A percentile compares a stretch with the other conserved stretches of the same genome.
These are phyloP conservation scores for Synanthedon tipuliformis DNA, from an alignment of 2,888 invertebrate species.

Conservation along the genomic window DNA sequence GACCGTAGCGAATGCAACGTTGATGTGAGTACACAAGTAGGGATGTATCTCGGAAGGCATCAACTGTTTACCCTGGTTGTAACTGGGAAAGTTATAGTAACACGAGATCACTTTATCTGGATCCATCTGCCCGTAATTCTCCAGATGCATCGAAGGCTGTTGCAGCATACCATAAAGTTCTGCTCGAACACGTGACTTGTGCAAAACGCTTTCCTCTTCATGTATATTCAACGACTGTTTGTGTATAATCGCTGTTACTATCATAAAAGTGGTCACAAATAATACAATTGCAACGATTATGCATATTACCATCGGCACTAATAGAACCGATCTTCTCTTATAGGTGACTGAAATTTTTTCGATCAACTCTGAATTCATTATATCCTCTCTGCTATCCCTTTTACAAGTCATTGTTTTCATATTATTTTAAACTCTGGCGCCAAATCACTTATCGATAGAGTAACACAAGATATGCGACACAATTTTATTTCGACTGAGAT, in stretches of 20 bases:
- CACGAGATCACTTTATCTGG: slow-evolving; percentile 63
- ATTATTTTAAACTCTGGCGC: too few species aligned
- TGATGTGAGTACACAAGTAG: slow-evolving; percentile 84
- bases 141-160: neutral
- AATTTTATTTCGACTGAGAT: too few species aligned
- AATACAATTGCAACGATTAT: neutral
- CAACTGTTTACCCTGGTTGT: slow-evolving; percentile 31
- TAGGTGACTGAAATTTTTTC: too few species aligned
- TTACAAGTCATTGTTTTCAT: too few species aligned
- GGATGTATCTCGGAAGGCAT: slow-evolving; percentile 74
- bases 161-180: neutral
- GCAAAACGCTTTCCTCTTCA: neutral
- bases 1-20: slow-evolving; percentile 79
- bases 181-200: neutral
- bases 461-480: too few species aligned
- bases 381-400: too few species aligned
- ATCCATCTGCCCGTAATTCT: neutral
- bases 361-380: too few species aligned
- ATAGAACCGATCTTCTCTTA: neutral
- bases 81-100: slow-evolving; percentile 74
- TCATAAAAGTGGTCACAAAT: neutral
- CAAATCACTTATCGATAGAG: too few species aligned
- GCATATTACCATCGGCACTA: neutral
- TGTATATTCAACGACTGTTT: neutral
- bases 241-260: neutral